Base-by-base conservation (phyloP, 2,113 vertebrate genomes). In the Glareola pratincola region DNA sequence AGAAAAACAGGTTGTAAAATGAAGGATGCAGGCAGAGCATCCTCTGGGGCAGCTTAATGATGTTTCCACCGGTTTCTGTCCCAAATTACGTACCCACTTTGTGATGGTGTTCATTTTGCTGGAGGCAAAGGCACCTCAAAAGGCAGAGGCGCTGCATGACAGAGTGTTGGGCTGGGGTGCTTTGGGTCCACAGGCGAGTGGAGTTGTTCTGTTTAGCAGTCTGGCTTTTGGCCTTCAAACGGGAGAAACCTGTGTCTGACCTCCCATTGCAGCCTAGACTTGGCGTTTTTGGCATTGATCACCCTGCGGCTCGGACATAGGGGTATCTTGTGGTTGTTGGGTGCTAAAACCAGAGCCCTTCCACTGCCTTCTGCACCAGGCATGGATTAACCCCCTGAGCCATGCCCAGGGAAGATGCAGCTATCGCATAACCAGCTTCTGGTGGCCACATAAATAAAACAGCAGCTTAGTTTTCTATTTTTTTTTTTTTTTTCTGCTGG, bases 61-160 rank as follows among this genome's bases (percentile, higher is more conserved):
- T 6, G 9, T 73, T 92, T 63, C 43, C 11, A 12, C 32, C 5
- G 16, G 32, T 71, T 92, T 80, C 72, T 69, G 5, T 26, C n/a
- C 64, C 34, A 59, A 67, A 34, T 27, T 8, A 2, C 2, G 1
- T 15, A 20, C 77, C 50, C 1, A 0, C 24, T 74, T 81, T 27
- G 62, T 87, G 59, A 50, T 10, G 17, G 12, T 60, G 48, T 47
- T 94, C 9, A 1, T 77, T 80, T 76, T 83, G 20, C 43, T 2
- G 7, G 51, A 48, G 36, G 34, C 27, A 71, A 80, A 76, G 62
- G 41, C 6, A 37, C 26, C 36, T 82, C 5, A 6, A 21, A 86
- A 68, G n/a, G 47, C 60, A 79, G 69, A 60, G 24, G 18, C 67
- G 57, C 64, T 4, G 4, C 26, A 1, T 20, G 43, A 4, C 26